Conservation (phyloP, 2,888 invertebrate species). For the Cremastobaeus sp. region DNA sequence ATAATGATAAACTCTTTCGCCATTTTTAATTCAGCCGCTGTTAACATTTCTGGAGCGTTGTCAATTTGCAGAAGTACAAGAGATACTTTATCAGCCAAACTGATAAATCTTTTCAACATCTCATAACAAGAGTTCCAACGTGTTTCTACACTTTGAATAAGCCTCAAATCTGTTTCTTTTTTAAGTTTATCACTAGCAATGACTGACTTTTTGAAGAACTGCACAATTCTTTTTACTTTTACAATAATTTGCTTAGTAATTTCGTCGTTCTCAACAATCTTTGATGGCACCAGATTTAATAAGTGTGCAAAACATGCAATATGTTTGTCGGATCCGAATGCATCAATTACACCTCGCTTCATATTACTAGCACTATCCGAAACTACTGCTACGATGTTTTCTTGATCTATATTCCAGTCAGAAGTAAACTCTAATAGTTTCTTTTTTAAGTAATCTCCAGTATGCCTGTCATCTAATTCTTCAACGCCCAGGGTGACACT, state of each 20-base stretch:
- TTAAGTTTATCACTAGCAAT: constrained; percentile 53
- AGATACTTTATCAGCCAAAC: constrained; percentile 6
- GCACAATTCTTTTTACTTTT: constrained; percentile 59
- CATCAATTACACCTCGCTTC: constrained; percentile 8
- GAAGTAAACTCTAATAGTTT: not conserved
- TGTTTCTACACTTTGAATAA: constrained; percentile 13
- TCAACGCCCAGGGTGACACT: not conserved
- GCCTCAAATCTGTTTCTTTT: constrained; percentile 11
- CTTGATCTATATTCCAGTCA: not conserved
- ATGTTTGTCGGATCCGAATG: constrained; percentile 58
- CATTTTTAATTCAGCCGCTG: not conserved
- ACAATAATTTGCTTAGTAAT: constrained; percentile 37
- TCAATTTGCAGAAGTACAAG: not conserved
- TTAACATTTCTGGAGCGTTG: not conserved
- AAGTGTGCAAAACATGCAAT: constrained; percentile 62
- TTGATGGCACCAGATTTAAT: constrained; percentile 59
- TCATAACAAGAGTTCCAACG: constrained; percentile 49
- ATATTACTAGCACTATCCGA: constrained; percentile 6
- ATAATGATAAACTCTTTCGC: not conserved
- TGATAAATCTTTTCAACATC: constrained; percentile 32
- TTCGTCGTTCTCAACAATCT: constrained; percentile 38
- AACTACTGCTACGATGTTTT: not conserved
- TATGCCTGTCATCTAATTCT: constrained; percentile 13
- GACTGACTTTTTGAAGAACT: constrained; percentile 59
- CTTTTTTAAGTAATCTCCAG: not conserved